Evolutionary conservation across 2,797 vertebrate species (phyloP).

Genomic region (Sebastes elongatus): DNA sequence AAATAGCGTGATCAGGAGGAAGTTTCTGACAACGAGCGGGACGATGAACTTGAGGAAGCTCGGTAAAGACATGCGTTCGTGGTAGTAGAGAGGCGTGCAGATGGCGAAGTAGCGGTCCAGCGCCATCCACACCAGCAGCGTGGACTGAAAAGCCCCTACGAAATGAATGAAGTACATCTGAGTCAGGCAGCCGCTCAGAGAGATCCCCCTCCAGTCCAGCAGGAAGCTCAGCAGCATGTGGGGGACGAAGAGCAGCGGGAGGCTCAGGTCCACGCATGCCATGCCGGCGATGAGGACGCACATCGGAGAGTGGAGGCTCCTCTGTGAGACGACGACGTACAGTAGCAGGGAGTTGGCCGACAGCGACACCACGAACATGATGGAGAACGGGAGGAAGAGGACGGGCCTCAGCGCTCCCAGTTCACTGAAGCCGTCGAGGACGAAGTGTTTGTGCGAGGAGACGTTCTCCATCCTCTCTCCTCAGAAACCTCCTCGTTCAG

Average conservation of each 20-base stretch:
- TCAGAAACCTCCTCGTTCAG: background rate
- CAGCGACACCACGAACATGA: constrained; percentile 49
- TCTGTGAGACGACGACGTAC: constrained; percentile 53
- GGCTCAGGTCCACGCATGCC: constrained; percentile 53
- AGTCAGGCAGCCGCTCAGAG: constrained; percentile 58
- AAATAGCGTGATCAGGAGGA: background rate
- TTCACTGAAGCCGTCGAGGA: constrained; percentile 39
- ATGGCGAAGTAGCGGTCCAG: constrained; percentile 77
- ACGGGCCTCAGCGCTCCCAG: constrained; percentile 40
- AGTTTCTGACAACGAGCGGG: constrained; percentile 53
- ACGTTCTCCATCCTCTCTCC: constrained; percentile 21
- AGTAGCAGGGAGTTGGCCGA: constrained; percentile 63
- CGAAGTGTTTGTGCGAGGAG: constrained; percentile 33
- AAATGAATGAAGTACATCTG: constrained; percentile 64
- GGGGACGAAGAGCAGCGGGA: constrained; percentile 65
- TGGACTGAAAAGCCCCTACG: constrained; percentile 71
- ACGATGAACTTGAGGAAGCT: constrained; percentile 38
- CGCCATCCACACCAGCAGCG: constrained; percentile 78
- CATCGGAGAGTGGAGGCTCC: constrained; percentile 75
- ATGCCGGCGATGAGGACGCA: constrained; percentile 72
- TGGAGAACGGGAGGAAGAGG: constrained; percentile 53
- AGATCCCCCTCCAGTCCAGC: constrained; percentile 57
- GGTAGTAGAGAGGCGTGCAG: constrained; percentile 65
- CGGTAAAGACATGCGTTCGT: constrained; percentile 23
- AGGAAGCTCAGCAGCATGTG: constrained; percentile 72